These are phyloP conservation scores for Philaethria dido DNA, from an alignment of 2,888 invertebrate genomes.

Conservation along the genomic window DNA sequence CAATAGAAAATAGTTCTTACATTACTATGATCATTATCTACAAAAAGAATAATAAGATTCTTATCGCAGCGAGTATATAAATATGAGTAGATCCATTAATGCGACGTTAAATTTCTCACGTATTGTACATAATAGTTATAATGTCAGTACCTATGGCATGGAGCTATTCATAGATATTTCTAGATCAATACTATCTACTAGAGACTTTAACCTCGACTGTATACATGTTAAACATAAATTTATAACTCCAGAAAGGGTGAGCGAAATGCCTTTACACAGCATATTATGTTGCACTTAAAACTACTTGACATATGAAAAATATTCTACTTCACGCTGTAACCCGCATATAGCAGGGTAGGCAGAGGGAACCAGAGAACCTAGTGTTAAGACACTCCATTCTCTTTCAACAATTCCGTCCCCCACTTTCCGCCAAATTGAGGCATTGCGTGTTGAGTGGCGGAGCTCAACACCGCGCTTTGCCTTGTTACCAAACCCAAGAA, in stretches of 20 bases:
- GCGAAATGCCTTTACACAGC: slow-evolving; percentile 1
- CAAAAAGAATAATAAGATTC: slow-evolving; percentile 4
- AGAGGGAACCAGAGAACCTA: too few relatives aligned
- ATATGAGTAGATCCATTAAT: slow-evolving; percentile 7
- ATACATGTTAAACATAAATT: slow-evolving; percentile 10
- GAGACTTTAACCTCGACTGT: slow-evolving; percentile 22
- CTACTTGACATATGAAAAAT: neutral
- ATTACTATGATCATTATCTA: neutral
- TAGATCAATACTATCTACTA: slow-evolving; percentile 27
- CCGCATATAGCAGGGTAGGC: too few relatives aligned
- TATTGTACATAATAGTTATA: slow-evolving; percentile 21
- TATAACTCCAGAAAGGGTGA: slow-evolving; percentile 1
- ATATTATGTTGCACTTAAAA: neutral
- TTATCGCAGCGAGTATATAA: slow-evolving; percentile 11
- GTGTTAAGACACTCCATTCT: too few relatives aligned
- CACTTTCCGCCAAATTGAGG: too few relatives aligned
- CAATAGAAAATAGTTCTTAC: slow-evolving; percentile 1
- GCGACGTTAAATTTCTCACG: slow-evolving; percentile 10
- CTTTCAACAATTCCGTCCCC: too few relatives aligned
- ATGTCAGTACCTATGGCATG: slow-evolving; percentile 24
- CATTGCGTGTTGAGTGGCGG: too few relatives aligned
- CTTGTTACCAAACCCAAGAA: too few relatives aligned
- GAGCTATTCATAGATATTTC: slow-evolving; percentile 32
- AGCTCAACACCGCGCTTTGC: too few relatives aligned
- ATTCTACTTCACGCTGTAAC: too few relatives aligned